A percentile compares a stretch with the other conserved stretches of the same genome.
phyloP scores from a whole-genome alignment of 2,797 vertebrate species.

The Smutsia gigantea region DNA sequence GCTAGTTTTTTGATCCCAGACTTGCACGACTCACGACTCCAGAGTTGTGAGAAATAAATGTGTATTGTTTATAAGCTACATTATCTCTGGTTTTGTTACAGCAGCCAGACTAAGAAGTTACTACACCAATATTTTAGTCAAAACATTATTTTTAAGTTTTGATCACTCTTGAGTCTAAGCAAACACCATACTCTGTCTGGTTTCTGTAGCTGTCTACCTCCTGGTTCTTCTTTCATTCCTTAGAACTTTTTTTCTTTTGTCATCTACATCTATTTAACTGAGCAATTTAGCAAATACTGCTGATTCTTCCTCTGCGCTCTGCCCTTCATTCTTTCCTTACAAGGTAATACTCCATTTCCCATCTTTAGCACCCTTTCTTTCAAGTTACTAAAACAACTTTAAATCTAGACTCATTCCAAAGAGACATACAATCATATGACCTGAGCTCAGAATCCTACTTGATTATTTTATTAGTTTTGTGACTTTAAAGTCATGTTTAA shows the following conservation, averaged over 20 bases:
- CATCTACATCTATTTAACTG: neutral
- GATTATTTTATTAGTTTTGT: neutral
- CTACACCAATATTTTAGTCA: neutral
- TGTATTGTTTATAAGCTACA: neutral
- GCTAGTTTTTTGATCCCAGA: too few species aligned
- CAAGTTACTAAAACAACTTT: neutral
- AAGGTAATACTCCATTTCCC: neutral
- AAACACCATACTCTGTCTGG: neutral
- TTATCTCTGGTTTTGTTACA: neutral
- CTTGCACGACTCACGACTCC: neutral
- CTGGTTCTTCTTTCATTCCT: neutral
- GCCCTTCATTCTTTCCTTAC: neutral
- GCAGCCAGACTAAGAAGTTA: neutral
- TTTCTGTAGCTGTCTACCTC: neutral
- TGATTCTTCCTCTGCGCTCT: neutral
- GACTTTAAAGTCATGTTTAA: neutral
- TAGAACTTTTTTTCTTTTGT: neutral
- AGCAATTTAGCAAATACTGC: neutral
- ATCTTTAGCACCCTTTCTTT: neutral
- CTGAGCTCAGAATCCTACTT: neutral
- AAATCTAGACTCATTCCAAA: neutral
- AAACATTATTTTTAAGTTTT: neutral
- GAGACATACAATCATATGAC: neutral
- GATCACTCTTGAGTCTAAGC: neutral
- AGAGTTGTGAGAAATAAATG: neutral